These are phyloP conservation scores for Craterocephalus amniculus DNA, from an alignment of 2,797 vertebrate genomes.

Conservation along the genomic window DNA sequence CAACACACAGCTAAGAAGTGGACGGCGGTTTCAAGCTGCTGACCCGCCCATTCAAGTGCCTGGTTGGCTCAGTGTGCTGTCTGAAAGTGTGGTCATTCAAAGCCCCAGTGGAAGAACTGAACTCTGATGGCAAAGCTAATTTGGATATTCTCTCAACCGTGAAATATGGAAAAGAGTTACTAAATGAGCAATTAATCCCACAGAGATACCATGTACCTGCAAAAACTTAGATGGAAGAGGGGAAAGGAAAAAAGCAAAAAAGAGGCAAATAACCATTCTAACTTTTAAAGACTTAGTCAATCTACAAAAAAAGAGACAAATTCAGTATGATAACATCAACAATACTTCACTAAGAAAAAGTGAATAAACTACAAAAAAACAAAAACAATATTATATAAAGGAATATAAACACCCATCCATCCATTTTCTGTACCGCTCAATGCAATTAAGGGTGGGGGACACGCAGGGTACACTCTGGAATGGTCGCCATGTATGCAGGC, in stretches of 20 bases:
- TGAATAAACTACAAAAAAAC: conserved; percentile 4
- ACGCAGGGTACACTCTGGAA: too few species aligned
- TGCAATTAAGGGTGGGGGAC: too few species aligned
- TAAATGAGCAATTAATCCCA: conserved; percentile 84
- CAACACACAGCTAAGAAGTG: conserved; percentile 35
- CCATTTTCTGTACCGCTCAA: too few species aligned
- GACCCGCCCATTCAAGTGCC: conserved; percentile 45
- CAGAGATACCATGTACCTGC: conserved; percentile 75
- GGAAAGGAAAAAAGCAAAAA: conserved; percentile 46
- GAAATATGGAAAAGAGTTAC: conserved; percentile 81
- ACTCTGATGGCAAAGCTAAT: conserved; percentile 81
- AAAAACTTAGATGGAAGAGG: conserved; percentile 61
- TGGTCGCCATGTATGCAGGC: too few species aligned
- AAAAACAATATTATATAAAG: background rate
- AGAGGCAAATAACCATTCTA: conserved; percentile 49
- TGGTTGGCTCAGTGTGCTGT: conserved; percentile 59
- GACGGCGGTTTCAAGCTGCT: conserved; percentile 36
- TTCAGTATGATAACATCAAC: background rate
- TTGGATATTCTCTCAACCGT: conserved; percentile 79
- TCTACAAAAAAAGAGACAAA: background rate
- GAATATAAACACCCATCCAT: too few species aligned
- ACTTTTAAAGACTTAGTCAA: conserved; percentile 15
- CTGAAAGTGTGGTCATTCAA: conserved; percentile 68
- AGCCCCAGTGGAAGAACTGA: conserved; percentile 71
- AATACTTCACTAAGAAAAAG: background rate